Evolutionary conservation across 2,797 vertebrate species (phyloP).

Genomic region (Xiphophorus birchmanni): DNA sequence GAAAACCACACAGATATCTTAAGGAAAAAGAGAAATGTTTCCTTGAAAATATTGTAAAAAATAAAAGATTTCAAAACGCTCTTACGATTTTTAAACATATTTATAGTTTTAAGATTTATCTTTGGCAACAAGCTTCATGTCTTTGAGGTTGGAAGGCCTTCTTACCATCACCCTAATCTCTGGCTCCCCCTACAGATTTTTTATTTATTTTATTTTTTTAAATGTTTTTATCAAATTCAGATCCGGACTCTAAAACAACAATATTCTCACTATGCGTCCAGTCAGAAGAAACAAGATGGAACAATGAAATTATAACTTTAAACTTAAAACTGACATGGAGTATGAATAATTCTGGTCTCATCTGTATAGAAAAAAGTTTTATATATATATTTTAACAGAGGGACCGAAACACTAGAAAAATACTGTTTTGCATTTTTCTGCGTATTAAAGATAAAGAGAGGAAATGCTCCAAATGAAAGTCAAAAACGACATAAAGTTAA

Average conservation of each 20-base stretch:
- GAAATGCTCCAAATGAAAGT: neutral
- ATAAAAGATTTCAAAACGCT: neutral
- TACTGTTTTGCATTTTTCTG: neutral
- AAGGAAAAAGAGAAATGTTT: neutral
- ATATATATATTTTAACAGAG: neutral
- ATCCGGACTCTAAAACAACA: neutral
- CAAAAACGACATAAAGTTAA: neutral
- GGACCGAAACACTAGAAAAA: neutral
- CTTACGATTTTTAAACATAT: neutral
- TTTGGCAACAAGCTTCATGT: neutral
- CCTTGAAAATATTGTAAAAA: neutral
- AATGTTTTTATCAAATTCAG: neutral
- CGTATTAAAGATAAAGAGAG: neutral
- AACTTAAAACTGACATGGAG: neutral
- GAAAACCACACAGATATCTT: neutral
- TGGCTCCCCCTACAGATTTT: neutral
- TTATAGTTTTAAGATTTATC: neutral
- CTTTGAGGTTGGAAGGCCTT: neutral
- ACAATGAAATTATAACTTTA: neutral
- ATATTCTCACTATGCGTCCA: neutral
- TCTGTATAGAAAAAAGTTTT: neutral
- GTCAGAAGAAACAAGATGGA: neutral
- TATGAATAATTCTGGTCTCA: neutral
- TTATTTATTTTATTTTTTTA: too few species aligned
- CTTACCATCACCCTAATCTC: neutral